Evolutionary conservation across 2,888 invertebrate genomes (phyloP).

Genomic region (Bombylius major): DNA sequence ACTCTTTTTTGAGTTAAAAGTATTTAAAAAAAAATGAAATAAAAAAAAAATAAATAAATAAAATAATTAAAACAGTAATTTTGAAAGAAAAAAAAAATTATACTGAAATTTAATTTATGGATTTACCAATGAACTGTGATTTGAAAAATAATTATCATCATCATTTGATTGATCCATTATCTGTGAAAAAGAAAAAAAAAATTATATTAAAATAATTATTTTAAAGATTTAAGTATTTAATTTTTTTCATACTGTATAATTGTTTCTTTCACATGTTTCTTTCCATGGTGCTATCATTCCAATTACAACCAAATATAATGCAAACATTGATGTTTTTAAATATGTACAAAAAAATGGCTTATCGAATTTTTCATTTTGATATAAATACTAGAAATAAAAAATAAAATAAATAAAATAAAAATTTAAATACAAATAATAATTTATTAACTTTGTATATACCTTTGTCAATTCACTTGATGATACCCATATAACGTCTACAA

Average conservation of each 20-base stretch:
- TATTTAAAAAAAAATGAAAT: constrained; percentile 16
- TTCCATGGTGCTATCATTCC: constrained; percentile 84
- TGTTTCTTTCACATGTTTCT: constrained; percentile 64
- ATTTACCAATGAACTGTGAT: constrained; percentile 37
- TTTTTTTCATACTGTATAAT: constrained; percentile 54
- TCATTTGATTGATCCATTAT: constrained; percentile 64
- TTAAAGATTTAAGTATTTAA: neutral
- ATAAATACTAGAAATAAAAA: constrained; percentile 52
- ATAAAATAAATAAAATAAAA: no score
- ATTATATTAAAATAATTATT: constrained; percentile 1
- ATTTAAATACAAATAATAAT: neutral
- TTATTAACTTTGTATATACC: constrained; percentile 40
- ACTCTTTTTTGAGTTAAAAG: constrained; percentile 42
- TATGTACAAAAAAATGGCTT: constrained; percentile 96
- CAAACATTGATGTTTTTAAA: constrained; percentile 87
- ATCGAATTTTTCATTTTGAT: constrained; percentile 70
- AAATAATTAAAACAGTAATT: constrained; percentile 2
- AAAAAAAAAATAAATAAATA: neutral
- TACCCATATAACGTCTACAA: constrained; percentile 94
- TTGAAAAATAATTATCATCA: constrained; percentile 66
- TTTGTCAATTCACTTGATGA: constrained; percentile 88
- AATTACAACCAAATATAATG: constrained; percentile 79
- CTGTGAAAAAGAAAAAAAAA: constrained; percentile 35
- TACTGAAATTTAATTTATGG: neutral
- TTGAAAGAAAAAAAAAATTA: neutral